Evolutionary conservation across 2,888 invertebrate genomes (phyloP).

Genomic region (Archips crataeganus): DNA sequence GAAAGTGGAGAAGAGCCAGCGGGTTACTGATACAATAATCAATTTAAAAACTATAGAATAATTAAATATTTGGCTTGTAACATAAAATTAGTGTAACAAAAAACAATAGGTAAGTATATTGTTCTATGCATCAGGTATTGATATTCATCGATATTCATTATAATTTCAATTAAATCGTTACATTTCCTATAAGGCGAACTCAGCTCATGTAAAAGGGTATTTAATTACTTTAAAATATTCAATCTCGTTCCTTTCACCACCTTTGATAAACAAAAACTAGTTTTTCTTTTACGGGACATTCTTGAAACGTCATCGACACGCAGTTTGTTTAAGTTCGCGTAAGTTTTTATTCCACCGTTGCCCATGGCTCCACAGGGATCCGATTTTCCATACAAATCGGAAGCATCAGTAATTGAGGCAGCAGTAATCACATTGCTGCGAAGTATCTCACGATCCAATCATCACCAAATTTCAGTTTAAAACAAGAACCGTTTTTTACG

Average conservation of each 20-base stretch:
- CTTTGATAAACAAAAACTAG: slow-evolving; percentile 26
- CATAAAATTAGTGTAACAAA: no score
- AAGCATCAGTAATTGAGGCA: not conserved
- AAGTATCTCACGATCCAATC: slow-evolving; percentile 61
- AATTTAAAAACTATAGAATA: no score
- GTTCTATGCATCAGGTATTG: not conserved
- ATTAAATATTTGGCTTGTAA: no score
- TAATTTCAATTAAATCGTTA: not conserved
- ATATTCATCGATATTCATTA: not conserved
- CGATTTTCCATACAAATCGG: slow-evolving; percentile 19
- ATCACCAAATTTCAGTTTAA: slow-evolving; percentile 48
- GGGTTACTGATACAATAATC: no score
- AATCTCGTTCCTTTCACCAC: slow-evolving; percentile 19
- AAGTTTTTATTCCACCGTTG: slow-evolving; percentile 18
- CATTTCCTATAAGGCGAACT: not conserved
- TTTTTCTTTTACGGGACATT: slow-evolving; percentile 23
- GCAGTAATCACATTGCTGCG: slow-evolving; percentile 60
- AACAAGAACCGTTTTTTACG: slow-evolving; percentile 45
- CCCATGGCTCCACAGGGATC: slow-evolving; percentile 24
- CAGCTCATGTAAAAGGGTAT: not conserved
- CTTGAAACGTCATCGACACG: slow-evolving; percentile 37
- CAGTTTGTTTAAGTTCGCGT: slow-evolving; percentile 24
- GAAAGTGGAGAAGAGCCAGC: no score
- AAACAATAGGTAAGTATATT: no score
- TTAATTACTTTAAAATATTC: slow-evolving; percentile 15